Evolutionary conservation across 1,140 invertebrate genomes (phyloP).

Genomic region (Pectinophora gossypiella): DNA sequence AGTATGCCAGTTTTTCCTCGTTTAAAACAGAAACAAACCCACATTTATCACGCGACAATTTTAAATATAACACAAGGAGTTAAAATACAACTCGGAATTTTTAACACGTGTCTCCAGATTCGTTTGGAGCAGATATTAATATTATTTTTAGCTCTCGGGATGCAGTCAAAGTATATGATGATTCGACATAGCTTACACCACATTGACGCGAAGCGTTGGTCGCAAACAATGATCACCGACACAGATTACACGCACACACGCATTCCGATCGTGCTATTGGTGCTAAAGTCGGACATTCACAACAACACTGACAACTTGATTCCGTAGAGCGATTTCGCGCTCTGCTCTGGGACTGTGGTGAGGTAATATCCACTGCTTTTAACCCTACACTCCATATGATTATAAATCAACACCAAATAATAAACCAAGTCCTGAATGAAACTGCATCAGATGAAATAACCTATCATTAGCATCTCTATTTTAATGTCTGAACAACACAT

Average conservation of each 20-base stretch:
- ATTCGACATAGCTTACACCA: constrained; percentile 15
- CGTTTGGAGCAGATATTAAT: constrained; percentile 6
- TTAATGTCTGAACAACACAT: no score
- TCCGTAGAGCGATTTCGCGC: constrained; percentile 25
- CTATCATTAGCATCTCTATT: no score
- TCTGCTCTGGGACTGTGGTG: constrained; percentile 28
- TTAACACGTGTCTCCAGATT: constrained; percentile 10
- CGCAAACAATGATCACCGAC: constrained; percentile 28
- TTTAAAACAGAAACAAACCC: neutral
- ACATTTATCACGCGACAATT: neutral
- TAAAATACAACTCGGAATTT: constrained; percentile 7
- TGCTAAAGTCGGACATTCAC: constrained; percentile 23
- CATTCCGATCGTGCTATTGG: constrained; percentile 14
- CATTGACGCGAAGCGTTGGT: constrained; percentile 15
- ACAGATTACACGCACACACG: constrained; percentile 17
- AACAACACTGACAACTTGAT: constrained; percentile 23
- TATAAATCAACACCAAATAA: no score
- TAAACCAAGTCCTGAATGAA: no score
- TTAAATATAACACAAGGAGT: neutral
- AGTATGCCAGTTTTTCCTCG: no score
- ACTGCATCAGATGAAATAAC: no score
- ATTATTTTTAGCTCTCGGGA: constrained; percentile 14
- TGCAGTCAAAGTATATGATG: constrained; percentile 20
- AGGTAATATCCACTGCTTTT: no score
- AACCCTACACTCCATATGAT: no score